Conservation (phyloP, 2,797 vertebrate genomes). For the Spea hammondii region DNA sequence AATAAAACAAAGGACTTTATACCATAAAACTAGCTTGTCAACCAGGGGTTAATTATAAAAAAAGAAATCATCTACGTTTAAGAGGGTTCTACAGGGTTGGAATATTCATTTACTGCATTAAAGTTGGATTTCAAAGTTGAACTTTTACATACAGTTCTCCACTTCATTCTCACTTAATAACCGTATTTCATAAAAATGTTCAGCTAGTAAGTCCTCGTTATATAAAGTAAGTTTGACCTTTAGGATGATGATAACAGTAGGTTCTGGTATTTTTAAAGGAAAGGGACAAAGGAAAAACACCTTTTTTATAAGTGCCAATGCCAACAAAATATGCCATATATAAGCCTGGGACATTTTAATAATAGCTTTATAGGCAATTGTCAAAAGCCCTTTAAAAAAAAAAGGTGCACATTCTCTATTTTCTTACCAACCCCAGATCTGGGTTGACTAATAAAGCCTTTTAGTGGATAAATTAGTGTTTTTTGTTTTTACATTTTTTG, state of each 20-base stretch:
- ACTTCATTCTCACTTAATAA: not conserved
- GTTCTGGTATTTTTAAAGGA: not conserved
- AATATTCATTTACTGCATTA: not conserved
- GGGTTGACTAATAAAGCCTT: no score
- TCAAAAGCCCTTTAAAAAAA: not conserved
- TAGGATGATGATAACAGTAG: not conserved
- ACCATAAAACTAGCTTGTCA: no score
- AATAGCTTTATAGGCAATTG: conserved; percentile 5
- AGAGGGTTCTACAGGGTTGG: no score
- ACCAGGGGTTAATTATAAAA: no score
- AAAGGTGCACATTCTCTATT: not conserved
- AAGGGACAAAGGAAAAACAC: not conserved
- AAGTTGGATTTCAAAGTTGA: not conserved
- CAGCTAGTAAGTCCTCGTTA: not conserved
- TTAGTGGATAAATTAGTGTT: no score
- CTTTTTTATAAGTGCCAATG: not conserved
- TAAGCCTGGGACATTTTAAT: not conserved
- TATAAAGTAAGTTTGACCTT: not conserved
- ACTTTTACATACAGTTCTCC: not conserved
- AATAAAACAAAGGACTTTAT: no score
- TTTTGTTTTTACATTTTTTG: no score
- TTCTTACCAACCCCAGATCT: not conserved
- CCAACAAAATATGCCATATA: not conserved
- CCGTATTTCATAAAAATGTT: not conserved
- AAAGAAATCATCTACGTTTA: no score